These are phyloP conservation scores for Pseudochirops corinnae DNA, from an alignment of 2,797 vertebrate genomes.

Conservation along the genomic window DNA sequence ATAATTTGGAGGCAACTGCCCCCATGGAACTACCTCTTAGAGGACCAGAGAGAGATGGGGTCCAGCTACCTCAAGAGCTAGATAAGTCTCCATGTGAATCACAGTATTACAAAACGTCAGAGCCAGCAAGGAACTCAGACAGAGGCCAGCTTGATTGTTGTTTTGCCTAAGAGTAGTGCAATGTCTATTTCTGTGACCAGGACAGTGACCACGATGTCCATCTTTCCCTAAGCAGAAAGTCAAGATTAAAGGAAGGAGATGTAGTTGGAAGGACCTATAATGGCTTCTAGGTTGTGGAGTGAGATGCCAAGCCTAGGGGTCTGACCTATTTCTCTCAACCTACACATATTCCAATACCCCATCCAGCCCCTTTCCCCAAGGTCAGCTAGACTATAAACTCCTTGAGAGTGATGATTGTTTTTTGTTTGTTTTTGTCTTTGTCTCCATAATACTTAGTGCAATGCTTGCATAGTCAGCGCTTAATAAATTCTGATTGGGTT, in stretches of 20 bases:
- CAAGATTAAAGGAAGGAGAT: background rate
- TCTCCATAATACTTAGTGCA: background rate
- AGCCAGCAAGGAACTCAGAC: background rate
- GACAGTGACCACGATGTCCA: background rate
- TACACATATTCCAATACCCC: background rate
- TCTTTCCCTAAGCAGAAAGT: background rate
- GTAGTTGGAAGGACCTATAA: background rate
- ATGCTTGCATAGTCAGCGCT: background rate
- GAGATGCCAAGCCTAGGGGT: background rate
- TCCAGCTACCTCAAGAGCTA: constrained; percentile 11
- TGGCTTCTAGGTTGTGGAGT: background rate
- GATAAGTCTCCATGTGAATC: background rate
- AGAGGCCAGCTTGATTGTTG: background rate
- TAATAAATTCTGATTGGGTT: background rate
- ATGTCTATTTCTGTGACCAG: background rate
- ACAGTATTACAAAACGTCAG: background rate
- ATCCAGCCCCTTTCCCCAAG: background rate
- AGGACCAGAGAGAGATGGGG: background rate
- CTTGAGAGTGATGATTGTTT: background rate
- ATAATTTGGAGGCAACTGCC: constrained; percentile 6
- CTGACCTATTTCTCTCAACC: background rate
- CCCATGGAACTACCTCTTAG: background rate
- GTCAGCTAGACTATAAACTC: background rate
- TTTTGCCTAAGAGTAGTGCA: background rate
- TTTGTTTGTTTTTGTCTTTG: background rate